phyloP scores from a whole-genome alignment of 1,140 invertebrate genomes.

The Liolophura sinensis region DNA sequence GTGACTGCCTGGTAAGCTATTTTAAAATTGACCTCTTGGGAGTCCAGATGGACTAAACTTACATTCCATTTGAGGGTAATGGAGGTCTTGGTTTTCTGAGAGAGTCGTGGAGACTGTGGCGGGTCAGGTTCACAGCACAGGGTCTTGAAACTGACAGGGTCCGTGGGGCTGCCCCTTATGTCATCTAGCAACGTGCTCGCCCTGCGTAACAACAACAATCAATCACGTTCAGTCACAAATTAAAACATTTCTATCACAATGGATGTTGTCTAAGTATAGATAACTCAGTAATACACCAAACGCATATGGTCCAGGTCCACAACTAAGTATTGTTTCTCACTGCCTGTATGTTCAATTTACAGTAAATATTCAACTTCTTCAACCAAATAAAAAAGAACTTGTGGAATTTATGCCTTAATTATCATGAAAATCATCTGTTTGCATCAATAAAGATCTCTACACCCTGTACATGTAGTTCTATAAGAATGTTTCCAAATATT shows the following conservation, averaged over 20 bases:
- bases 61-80: slow-evolving; percentile 60
- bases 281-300: no score
- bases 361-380: neutral
- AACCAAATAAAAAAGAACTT: neutral
- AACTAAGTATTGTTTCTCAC: no score
- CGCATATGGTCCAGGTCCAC: no score
- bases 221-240: no score
- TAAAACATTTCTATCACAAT: no score
- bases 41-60: slow-evolving; percentile 34
- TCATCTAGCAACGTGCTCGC: slow-evolving; percentile 54
- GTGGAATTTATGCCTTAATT: neutral
- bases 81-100: slow-evolving; percentile 56
- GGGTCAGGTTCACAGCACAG: slow-evolving; percentile 56
- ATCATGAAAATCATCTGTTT: no score
- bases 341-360: neutral
- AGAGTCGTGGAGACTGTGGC: slow-evolving; percentile 58
- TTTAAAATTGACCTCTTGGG: neutral
- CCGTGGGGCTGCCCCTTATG: slow-evolving; percentile 49
- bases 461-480: no score
- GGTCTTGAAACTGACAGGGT: slow-evolving; percentile 58
- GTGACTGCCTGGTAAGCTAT: neutral
- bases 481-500: no score
- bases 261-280: no score
- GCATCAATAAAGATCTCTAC: no score
- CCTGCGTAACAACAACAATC: slow-evolving; percentile 32